Percentiles rank a stretch among this genome's conserved stretches.
phyloP scores from a whole-genome alignment of 92 coral and sea anemone species.

The Bergia puertoricense region DNA sequence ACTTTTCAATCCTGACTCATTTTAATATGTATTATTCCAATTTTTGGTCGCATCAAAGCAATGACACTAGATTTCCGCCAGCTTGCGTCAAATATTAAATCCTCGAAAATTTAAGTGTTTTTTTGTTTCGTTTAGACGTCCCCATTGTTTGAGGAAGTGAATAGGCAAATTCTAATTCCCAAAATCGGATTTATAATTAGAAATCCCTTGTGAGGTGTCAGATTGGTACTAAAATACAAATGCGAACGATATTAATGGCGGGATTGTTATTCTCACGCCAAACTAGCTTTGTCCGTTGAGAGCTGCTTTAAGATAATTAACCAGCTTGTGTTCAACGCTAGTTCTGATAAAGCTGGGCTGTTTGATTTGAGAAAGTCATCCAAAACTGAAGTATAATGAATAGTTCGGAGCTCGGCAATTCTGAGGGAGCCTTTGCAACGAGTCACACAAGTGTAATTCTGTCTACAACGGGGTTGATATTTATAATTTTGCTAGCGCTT shows the following conservation, averaged over 20 bases:
- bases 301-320: not conserved
- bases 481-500: conserved; percentile 61
- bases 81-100: conserved; percentile 1
- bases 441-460: conserved; percentile 41
- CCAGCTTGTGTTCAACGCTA: not conserved
- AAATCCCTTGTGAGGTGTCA: conserved; percentile 14
- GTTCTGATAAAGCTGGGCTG: not conserved
- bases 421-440: not conserved
- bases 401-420: not conserved
- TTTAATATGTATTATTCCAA: not conserved
- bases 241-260: not conserved
- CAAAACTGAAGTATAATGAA: conserved; percentile 21
- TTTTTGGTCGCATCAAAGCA: not conserved
- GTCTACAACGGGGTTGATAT: conserved; percentile 54
- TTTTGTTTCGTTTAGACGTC: conserved; percentile 18
- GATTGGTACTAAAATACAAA: not conserved
- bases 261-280: not conserved
- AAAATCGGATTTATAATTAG: conserved; percentile 18
- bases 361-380: not conserved
- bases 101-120: conserved; percentile 3
- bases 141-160: conserved; percentile 8
- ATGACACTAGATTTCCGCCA: conserved; percentile 18
- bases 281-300: not conserved
- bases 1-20: not conserved
- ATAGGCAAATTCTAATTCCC: not conserved